phyloP scores from a whole-genome alignment of 2,888 invertebrate genomes.

The Drosophila lacicola region DNA sequence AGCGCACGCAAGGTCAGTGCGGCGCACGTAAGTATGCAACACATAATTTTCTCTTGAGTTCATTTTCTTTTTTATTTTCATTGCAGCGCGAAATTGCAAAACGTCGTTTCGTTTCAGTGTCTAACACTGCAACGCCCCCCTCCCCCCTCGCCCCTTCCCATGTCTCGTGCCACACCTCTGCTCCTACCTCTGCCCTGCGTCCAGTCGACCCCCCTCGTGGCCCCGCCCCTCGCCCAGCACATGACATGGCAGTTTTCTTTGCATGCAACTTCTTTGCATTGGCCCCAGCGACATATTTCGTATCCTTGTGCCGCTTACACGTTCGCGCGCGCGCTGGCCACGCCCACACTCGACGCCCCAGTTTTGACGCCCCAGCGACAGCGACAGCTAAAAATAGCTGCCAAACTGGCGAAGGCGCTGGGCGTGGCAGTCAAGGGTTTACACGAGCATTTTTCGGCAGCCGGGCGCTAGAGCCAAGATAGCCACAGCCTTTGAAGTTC shows the following conservation, averaged over 20 bases:
- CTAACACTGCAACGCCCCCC: slow-evolving; percentile 21
- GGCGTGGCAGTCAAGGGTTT: slow-evolving; percentile 29
- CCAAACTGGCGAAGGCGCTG: slow-evolving; percentile 1
- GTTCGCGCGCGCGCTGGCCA: slow-evolving; percentile 21
- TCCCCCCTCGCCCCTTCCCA: too few relatives aligned
- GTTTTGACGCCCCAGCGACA: slow-evolving; percentile 43
- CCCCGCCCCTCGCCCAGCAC: slow-evolving; percentile 18
- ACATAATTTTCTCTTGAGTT: slow-evolving; percentile 68
- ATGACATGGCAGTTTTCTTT: slow-evolving; percentile 50
- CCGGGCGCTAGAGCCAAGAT: too few relatives aligned
- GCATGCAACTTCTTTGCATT: slow-evolving; percentile 70
- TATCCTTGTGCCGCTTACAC: slow-evolving; percentile 69
- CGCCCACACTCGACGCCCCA: slow-evolving; percentile 60
- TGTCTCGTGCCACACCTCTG: too few relatives aligned
- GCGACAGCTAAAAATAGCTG: slow-evolving; percentile 61
- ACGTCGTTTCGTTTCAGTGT: slow-evolving; percentile 41
- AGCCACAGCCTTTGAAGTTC: slow-evolving; percentile 35
- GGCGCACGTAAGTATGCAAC: slow-evolving; percentile 76
- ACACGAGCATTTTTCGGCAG: background rate
- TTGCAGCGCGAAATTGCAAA: slow-evolving; percentile 42
- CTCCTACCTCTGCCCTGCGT: slow-evolving; percentile 13
- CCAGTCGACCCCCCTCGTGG: background rate
- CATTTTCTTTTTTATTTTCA: slow-evolving; percentile 15
- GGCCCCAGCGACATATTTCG: slow-evolving; percentile 39
- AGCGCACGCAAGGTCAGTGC: slow-evolving; percentile 73